Conservation (phyloP, 2,888 invertebrate species). For the Lottia gigantea region DNA sequence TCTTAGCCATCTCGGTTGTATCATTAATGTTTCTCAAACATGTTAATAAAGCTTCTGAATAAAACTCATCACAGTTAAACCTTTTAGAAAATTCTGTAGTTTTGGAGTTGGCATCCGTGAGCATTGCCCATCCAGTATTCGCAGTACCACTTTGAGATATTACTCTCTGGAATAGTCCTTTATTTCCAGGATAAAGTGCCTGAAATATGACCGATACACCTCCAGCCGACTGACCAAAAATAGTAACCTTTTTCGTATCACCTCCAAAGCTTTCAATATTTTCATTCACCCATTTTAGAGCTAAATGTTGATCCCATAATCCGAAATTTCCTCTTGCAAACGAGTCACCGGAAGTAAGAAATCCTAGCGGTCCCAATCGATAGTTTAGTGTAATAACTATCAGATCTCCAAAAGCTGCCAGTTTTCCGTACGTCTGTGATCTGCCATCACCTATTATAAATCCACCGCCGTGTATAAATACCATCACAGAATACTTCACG, state of each 20-base stretch:
- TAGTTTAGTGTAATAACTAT: conserved; percentile 48
- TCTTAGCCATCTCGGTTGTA: neutral
- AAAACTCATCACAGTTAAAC: neutral
- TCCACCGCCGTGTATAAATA: conserved; percentile 44
- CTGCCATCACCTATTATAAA: conserved; percentile 38
- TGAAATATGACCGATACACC: conserved; percentile 39
- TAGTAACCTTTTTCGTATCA: conserved; percentile 37
- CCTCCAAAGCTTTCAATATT: conserved; percentile 45
- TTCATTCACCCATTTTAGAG: conserved; percentile 46
- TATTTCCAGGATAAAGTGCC: conserved; percentile 36
- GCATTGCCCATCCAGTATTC: neutral
- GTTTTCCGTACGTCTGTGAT: conserved; percentile 36
- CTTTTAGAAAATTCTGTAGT: neutral
- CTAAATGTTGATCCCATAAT: conserved; percentile 48
- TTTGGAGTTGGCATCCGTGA: neutral
- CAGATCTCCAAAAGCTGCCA: conserved; percentile 35
- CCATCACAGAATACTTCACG: conserved; percentile 32
- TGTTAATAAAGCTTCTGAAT: neutral
- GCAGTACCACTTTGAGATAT: conserved; percentile 47
- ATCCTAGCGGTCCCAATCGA: conserved; percentile 46
- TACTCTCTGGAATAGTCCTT: conserved; percentile 43
- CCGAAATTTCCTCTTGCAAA: conserved; percentile 48
- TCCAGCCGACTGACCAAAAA: conserved; percentile 52
- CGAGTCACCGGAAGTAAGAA: conserved; percentile 42
- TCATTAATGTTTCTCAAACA: neutral